These are phyloP conservation scores for Aeoliscus strigatus DNA, from an alignment of 2,797 vertebrate genomes.

Conservation along the genomic window DNA sequence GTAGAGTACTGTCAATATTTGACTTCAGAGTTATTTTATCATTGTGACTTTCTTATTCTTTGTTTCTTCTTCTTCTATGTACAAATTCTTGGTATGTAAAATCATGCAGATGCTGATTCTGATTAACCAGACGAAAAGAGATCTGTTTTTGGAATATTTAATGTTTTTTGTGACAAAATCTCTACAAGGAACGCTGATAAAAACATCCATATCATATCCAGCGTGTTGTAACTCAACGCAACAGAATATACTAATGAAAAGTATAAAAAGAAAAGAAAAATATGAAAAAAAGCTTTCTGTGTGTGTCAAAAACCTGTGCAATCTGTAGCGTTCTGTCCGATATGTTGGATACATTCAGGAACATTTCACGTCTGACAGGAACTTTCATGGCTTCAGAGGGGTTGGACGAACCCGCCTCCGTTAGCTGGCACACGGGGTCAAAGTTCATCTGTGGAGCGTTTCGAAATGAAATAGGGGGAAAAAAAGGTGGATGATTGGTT, in stretches of 20 bases:
- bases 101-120: conserved; percentile 3
- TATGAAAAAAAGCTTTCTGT: too few relatives aligned
- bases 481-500: too few relatives aligned
- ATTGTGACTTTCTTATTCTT: too few relatives aligned
- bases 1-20: conserved; percentile 14
- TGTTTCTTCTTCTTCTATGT: too few relatives aligned
- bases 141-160: conserved; percentile 76
- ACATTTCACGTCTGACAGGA: conserved; percentile 21
- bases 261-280: conserved; percentile 40
- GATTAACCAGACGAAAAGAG: conserved; percentile 38
- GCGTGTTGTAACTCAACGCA: conserved; percentile 60
- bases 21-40: too few relatives aligned
- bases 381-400: conserved; percentile 6
- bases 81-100: too few relatives aligned
- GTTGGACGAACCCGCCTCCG: conserved; percentile 3
- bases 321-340: conserved; percentile 41
- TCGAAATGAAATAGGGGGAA: too few relatives aligned
- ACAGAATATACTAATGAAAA: conserved; percentile 40
- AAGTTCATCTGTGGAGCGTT: too few relatives aligned
- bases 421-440: conserved; percentile 27
- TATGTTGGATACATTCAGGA: conserved; percentile 64
- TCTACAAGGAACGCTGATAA: conserved; percentile 74
- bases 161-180: conserved; percentile 77
- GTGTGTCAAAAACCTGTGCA: conserved; percentile 48
- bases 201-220: conserved; percentile 72